Evolutionary conservation across 2,797 vertebrate species (phyloP).

Genomic region (Bovichtus variegatus): DNA sequence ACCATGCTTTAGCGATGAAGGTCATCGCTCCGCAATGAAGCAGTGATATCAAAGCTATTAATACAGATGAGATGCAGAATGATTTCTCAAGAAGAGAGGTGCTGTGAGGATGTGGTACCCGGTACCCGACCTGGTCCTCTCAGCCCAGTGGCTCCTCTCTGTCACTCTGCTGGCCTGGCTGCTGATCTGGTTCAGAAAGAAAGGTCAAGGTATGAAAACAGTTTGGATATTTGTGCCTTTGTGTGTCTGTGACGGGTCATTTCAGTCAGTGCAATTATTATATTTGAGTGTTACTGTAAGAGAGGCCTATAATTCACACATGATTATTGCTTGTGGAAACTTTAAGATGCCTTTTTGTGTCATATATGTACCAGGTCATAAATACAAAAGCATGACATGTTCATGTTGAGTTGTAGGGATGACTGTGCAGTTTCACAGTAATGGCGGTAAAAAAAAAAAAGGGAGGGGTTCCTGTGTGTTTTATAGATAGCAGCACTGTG

Average conservation of each 20-base stretch:
- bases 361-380: not conserved
- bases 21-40: constrained; percentile 41
- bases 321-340: not conserved
- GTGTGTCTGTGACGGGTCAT: not conserved
- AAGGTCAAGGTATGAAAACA: constrained; percentile 36
- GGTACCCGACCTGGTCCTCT: not conserved
- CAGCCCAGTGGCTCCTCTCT: constrained; percentile 37
- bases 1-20: constrained; percentile 33
- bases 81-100: constrained; percentile 12
- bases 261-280: constrained; percentile 5
- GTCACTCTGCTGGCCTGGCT: constrained; percentile 44
- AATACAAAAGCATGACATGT: not conserved
- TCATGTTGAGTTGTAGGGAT: constrained; percentile 26
- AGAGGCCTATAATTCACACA: not conserved
- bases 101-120: constrained; percentile 59
- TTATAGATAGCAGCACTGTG: constrained; percentile 57
- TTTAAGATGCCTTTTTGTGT: not conserved
- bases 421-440: constrained; percentile 67
- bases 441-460: constrained; percentile 39
- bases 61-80: constrained; percentile 52
- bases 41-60: constrained; percentile 68
- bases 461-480: constrained; percentile 39
- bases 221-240: constrained; percentile 14
- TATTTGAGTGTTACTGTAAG: not conserved
- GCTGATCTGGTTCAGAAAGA: constrained; percentile 54